phyloP scores from a whole-genome alignment of 2,888 invertebrate species.

The Hermaeophaga mercurialis region DNA sequence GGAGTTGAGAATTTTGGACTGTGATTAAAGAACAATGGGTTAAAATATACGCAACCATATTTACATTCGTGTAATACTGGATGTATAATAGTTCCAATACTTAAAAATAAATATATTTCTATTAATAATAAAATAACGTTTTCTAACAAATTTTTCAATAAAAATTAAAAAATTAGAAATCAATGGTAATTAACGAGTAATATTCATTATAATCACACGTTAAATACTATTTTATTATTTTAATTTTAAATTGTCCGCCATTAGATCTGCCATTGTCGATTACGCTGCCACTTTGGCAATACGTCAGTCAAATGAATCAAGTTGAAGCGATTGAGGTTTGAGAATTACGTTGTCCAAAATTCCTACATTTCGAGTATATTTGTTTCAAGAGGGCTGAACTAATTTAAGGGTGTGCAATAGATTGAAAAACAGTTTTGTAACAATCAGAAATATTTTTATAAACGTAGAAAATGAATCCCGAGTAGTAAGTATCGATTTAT shows the following conservation, averaged over 20 bases:
- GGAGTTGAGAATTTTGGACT: too few species aligned
- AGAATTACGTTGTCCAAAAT: constrained; percentile 55
- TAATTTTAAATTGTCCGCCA: constrained; percentile 21
- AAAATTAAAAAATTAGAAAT: too few species aligned
- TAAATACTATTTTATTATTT: neutral
- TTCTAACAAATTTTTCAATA: too few species aligned
- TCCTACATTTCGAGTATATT: constrained; percentile 52
- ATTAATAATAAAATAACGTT: too few species aligned
- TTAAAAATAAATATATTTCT: too few species aligned
- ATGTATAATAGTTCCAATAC: neutral
- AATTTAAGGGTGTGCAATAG: constrained; percentile 40
- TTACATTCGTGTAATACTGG: neutral
- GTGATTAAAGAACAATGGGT: too few species aligned
- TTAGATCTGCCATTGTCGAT: constrained; percentile 26
- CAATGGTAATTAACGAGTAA: too few species aligned
- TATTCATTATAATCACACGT: too few species aligned
- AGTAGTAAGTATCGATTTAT: constrained; percentile 74
- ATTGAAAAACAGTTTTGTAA: constrained; percentile 26
- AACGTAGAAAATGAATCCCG: constrained; percentile 70
- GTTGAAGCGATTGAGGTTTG: constrained; percentile 45
- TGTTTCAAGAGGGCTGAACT: constrained; percentile 39
- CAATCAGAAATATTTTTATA: constrained; percentile 29
- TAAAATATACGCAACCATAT: neutral
- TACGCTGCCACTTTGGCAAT: constrained; percentile 53
- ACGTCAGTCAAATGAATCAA: constrained; percentile 49